These are phyloP conservation scores for Blastobasis lacticolella DNA, from an alignment of 2,888 invertebrate genomes.

Conservation along the genomic window DNA sequence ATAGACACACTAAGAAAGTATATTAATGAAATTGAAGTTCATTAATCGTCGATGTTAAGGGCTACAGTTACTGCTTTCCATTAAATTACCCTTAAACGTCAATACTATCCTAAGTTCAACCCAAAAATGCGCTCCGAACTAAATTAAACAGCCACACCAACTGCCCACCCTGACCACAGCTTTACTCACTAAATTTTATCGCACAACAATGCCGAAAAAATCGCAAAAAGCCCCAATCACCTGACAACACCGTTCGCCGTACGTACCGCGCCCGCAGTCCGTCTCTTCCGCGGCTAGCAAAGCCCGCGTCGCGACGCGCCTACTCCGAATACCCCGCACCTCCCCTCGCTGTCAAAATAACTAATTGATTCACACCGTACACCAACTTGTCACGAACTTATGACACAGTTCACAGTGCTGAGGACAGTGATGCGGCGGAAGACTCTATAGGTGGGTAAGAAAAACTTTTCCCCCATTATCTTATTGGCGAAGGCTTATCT, in stretches of 20 bases:
- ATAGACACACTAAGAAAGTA: no score
- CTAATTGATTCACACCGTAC: slow-evolving; percentile 56
- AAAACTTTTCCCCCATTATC: slow-evolving; percentile 1
- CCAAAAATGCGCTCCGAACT: no score
- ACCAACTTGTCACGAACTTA: slow-evolving; percentile 36
- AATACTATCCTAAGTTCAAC: no score
- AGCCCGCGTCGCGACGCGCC: slow-evolving; percentile 29
- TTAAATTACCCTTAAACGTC: no score
- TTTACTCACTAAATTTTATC: no score
- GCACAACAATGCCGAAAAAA: no score
- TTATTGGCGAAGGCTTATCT: no score
- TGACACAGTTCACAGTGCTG: slow-evolving; percentile 21
- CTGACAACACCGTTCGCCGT: background rate
- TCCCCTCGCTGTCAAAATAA: slow-evolving; percentile 45
- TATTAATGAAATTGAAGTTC: no score
- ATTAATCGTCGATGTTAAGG: no score
- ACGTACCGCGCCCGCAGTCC: slow-evolving; percentile 42
- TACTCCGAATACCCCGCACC: slow-evolving; percentile 27
- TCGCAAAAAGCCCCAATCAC: slow-evolving; percentile 16
- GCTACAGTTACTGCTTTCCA: no score
- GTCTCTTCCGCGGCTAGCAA: slow-evolving; percentile 29
- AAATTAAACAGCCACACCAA: no score
- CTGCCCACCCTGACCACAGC: no score
- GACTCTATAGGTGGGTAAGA: slow-evolving; percentile 24
- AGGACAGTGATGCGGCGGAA: slow-evolving; percentile 17